Evolutionary conservation across 2,113 vertebrate genomes (phyloP), one percentile per base, ranked within the genome.

Genomic region (Upupa epops): DNA sequence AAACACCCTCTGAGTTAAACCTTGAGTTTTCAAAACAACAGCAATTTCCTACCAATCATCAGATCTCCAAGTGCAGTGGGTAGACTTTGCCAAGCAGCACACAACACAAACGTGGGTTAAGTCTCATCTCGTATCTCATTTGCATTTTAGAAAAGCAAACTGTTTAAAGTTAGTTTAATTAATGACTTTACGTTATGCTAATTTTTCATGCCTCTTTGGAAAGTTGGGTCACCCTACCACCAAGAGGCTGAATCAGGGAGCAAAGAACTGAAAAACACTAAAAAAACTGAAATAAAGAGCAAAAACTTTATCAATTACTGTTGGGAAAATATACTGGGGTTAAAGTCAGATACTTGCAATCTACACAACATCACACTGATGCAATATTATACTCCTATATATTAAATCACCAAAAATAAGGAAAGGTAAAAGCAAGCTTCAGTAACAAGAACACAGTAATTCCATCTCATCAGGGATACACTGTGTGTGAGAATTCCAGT

Each of bases 131-230:
- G 17, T 32, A 37, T 72, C 24, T 54, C 59, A 48, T 89, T 58
- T 65, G 48, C 64, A 42, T 70, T 86, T 87, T 55, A 70, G 77
- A 75, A 85, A 72, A 79, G 36, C 36, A 90, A 93, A 88, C 19
- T 60, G 26, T 40, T 61, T 7, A 68, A 77, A 81, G 40, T 78
- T 63, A 5, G 42, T 78, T 78, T 66, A 86, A 82, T 42, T 74
- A 13, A 22, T 5, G 9, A 11, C 42, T 88, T 71, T 22, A 45
- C 68, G 69, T 83, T 52, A 64, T 21, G 26, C 7, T 64, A 76
- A 68, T 64, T 94, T 88, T 91, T 86, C 82, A 68, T 52, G 65
- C n/a, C 26, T 83, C 64, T 88, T 46, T 87, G 52, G 55, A 85
- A 82, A 76, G 85, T 75, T 68, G 36, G 55, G 74, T 84, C 40